A percentile compares a stretch with the other conserved stretches of the same genome.
phyloP scores from a whole-genome alignment of 1,140 invertebrate genomes.

The Psilanteris sp. region DNA sequence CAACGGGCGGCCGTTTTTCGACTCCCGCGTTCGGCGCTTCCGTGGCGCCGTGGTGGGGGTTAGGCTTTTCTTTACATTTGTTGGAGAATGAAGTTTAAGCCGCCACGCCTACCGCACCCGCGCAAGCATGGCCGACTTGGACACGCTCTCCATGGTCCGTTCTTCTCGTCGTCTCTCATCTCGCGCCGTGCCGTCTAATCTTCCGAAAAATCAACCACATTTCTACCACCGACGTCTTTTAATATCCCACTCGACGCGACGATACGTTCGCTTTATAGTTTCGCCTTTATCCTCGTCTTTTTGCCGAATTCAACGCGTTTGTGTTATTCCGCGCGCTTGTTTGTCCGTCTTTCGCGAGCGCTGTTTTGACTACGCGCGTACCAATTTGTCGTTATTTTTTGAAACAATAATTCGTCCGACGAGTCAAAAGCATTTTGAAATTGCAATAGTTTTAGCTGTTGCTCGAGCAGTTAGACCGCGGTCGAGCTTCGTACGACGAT shows the following conservation, averaged over 20 bases:
- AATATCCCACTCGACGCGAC: background rate
- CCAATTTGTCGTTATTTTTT: too few relatives aligned
- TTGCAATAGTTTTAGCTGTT: too few relatives aligned
- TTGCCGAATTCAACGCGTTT: background rate
- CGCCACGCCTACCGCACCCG: constrained; percentile 77
- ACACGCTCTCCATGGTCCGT: constrained; percentile 58
- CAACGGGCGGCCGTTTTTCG: constrained; percentile 68
- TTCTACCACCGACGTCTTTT: constrained; percentile 10
- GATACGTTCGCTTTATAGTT: too few relatives aligned
- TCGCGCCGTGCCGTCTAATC: constrained; percentile 39
- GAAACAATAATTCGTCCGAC: too few relatives aligned
- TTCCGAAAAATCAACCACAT: constrained; percentile 33
- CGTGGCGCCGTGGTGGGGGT: constrained; percentile 61
- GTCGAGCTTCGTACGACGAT: too few relatives aligned
- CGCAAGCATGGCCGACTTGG: constrained; percentile 79
- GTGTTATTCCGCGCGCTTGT: too few relatives aligned
- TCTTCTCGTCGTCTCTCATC: constrained; percentile 56
- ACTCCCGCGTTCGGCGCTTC: constrained; percentile 62
- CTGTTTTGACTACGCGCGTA: too few relatives aligned
- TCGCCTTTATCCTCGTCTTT: too few relatives aligned
- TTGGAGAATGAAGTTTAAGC: constrained; percentile 70
- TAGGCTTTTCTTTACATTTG: constrained; percentile 70
- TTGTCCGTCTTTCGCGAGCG: too few relatives aligned
- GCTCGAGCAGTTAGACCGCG: too few relatives aligned
- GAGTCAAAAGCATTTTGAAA: too few relatives aligned